These are phyloP conservation scores for Leptoclinus maculatus DNA, from an alignment of 2,797 vertebrate genomes.

Conservation along the genomic window DNA sequence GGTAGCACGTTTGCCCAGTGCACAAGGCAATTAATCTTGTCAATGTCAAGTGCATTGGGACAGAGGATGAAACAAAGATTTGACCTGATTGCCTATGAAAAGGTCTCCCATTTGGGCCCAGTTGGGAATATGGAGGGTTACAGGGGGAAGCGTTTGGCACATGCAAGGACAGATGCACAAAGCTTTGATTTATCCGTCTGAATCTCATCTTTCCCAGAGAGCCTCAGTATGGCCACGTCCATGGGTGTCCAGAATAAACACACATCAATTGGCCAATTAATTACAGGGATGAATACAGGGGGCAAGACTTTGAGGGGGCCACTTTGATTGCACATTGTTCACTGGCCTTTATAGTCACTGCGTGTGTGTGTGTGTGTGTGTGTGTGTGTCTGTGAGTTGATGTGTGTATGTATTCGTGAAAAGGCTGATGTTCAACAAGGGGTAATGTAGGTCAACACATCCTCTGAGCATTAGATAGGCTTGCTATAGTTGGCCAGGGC, in stretches of 20 bases:
- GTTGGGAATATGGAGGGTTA: constrained; percentile 71
- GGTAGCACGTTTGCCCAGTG: constrained; percentile 77
- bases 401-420: constrained; percentile 49
- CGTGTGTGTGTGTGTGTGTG: constrained; percentile 18
- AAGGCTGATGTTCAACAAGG: constrained; percentile 70
- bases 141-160: constrained; percentile 76
- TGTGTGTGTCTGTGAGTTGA: constrained; percentile 31
- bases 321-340: constrained; percentile 75
- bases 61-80: constrained; percentile 81
- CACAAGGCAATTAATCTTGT: constrained; percentile 85
- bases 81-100: constrained; percentile 83
- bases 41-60: constrained; percentile 84
- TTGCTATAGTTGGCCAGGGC: constrained; percentile 65
- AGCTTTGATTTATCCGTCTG: constrained; percentile 86
- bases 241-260: constrained; percentile 84
- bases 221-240: constrained; percentile 67
- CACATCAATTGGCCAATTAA: constrained; percentile 85
- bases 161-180: constrained; percentile 80
- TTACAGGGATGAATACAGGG: constrained; percentile 78
- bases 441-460: constrained; percentile 83
- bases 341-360: constrained; percentile 41
- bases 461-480: constrained; percentile 68
- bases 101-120: constrained; percentile 79
- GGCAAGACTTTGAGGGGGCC: constrained; percentile 67
- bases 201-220: constrained; percentile 77